Evolutionary conservation across 2,888 invertebrate genomes (phyloP).

Genomic region (Euzophera pinguis): DNA sequence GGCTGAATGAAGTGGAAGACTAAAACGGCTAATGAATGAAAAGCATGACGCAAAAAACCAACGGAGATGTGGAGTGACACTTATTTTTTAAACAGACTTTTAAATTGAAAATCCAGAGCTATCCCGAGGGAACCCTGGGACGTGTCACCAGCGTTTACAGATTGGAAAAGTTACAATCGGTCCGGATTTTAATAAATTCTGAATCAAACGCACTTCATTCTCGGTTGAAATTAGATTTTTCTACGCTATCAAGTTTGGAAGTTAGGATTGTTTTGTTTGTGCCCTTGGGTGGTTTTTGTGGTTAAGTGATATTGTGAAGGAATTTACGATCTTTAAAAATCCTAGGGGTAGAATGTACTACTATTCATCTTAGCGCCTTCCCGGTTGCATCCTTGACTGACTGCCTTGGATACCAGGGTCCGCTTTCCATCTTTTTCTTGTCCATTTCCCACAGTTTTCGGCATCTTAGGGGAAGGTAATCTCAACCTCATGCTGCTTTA

Average conservation of each 20-base stretch:
- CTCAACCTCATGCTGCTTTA: no score
- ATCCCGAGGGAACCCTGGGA: neutral
- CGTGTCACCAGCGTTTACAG: constrained; percentile 17
- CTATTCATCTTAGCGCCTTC: no score
- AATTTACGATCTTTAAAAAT: no score
- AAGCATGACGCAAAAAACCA: neutral
- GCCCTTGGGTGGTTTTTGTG: no score
- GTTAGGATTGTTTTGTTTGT: constrained; percentile 31
- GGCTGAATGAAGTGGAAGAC: no score
- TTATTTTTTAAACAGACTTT: neutral
- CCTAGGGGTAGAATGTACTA: no score
- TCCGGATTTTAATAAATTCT: constrained; percentile 33
- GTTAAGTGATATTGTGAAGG: no score
- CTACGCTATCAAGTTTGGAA: constrained; percentile 20
- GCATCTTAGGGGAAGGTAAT: no score
- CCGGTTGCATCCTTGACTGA: no score
- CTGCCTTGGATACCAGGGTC: no score
- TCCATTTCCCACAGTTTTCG: no score
- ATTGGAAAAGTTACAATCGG: constrained; percentile 23
- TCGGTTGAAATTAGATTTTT: constrained; percentile 33
- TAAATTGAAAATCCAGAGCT: neutral
- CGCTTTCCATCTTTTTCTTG: no score
- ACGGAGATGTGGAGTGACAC: neutral
- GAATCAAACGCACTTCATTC: constrained; percentile 32
- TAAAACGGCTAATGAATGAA: neutral